Conservation (phyloP, 1,140 invertebrate genomes). For the Pseudomyrmex gracilis region DNA sequence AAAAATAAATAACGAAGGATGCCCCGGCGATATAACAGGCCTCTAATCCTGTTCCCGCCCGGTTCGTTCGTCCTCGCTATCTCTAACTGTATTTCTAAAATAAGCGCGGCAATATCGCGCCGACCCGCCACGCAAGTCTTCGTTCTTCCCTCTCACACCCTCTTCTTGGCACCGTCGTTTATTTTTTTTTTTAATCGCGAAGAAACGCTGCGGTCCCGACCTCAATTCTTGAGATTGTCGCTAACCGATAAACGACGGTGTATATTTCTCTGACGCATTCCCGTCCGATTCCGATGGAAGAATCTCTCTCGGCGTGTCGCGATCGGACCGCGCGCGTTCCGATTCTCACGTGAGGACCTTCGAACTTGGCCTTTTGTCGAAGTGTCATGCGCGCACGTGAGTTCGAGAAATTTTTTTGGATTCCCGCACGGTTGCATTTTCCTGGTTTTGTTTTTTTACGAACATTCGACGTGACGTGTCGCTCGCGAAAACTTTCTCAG, state of each 20-base stretch:
- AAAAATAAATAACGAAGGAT: slow-evolving; percentile 51
- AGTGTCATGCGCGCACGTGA: slow-evolving; percentile 68
- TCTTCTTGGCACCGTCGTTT: slow-evolving; percentile 9
- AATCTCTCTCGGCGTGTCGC: slow-evolving; percentile 13
- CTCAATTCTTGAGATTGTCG: slow-evolving; percentile 1
- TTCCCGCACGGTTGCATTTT: slow-evolving; percentile 24
- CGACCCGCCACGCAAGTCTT: slow-evolving; percentile 56
- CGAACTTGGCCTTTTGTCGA: slow-evolving; percentile 54
- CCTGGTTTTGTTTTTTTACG: slow-evolving; percentile 6
- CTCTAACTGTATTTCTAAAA: slow-evolving; percentile 74
- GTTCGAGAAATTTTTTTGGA: slow-evolving; percentile 27
- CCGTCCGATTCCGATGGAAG: slow-evolving; percentile 24
- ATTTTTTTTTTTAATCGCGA: background rate
- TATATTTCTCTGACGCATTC: slow-evolving; percentile 64
- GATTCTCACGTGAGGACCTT: slow-evolving; percentile 71
- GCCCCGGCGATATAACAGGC: slow-evolving; percentile 29
- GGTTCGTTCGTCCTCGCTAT: slow-evolving; percentile 68
- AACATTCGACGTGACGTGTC: slow-evolving; percentile 1
- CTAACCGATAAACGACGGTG: slow-evolving; percentile 15
- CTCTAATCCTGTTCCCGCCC: slow-evolving; percentile 49
- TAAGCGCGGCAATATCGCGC: slow-evolving; percentile 64
- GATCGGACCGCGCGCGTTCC: slow-evolving; percentile 37
- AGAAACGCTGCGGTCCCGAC: slow-evolving; percentile 6
- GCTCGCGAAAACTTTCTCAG: background rate
- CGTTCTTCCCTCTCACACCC: slow-evolving; percentile 4